Evolutionary conservation across 92 coral and sea anemone genomes (phyloP), one percentile per base, ranked within the genome.

Genomic region (Umimayanthus kanabou): DNA sequence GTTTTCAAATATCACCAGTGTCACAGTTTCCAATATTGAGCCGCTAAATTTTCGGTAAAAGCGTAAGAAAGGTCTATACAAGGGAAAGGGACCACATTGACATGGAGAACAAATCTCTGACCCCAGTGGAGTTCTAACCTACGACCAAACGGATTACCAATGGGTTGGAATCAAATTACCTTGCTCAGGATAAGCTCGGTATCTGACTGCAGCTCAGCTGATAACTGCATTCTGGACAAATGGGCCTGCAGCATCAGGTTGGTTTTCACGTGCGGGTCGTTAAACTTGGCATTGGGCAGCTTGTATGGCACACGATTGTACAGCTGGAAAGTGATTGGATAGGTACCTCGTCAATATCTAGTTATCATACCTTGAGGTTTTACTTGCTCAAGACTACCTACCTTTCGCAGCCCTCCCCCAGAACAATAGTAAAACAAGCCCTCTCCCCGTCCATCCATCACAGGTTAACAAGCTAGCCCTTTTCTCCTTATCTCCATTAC

Each of bases 181-280:
- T 95, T 97, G 89, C 93, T 93, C 29, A 97, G 94, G 49, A 97
- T 97, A 22, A 89, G 91, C 89, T 97, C 99, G 0, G 99, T 97
- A 84, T 97, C 99, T 28, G 99, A 97, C 91, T 97, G 99, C 78
- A 97, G 92, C 83, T 97, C 99, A 30, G 99, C 98, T 30, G 99
- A 97, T 65, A 97, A 85, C 91, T 95, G 98, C 94, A 95, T 94
- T 83, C 99, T 95, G 58, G 99, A 97, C 83, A 97, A 81, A 85
- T 97, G 99, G 42, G 99, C 96, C 89, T 97, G 99, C 50, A 97
- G 92, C 80, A 97, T 88, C 58, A 97, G 95, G 92, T 97, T 97
- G 14, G 99, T 96, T 91, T 97, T 97, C 85, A 97, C 93, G 88
- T 97, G 99, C 8, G 99, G 99, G 73, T 97, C 99, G 87, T 97